Percentiles rank a stretch among this genome's conserved stretches.
These are phyloP conservation scores for Pterostichus niger DNA, from an alignment of 2,888 invertebrate species.

Conservation along the genomic window DNA sequence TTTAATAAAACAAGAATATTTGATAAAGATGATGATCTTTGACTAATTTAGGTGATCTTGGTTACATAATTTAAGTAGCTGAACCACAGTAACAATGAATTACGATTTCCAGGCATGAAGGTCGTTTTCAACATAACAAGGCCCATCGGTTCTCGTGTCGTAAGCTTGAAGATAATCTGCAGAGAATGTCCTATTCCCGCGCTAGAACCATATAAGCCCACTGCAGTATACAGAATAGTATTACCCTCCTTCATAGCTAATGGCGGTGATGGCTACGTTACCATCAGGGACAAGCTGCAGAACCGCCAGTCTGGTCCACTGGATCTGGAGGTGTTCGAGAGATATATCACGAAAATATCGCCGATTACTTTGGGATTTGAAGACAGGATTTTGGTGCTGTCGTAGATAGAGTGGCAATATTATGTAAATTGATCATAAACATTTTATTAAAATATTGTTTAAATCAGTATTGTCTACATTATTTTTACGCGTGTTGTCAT, in stretches of 20 bases:
- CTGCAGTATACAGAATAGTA: conserved; percentile 82
- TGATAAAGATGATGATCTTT: background rate
- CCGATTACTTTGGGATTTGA: conserved; percentile 79
- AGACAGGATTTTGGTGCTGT: conserved; percentile 76
- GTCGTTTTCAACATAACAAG: conserved; percentile 81
- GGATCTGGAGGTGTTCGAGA: conserved; percentile 80
- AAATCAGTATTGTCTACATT: too few relatives aligned
- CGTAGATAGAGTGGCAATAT: too few relatives aligned
- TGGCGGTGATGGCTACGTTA: conserved; percentile 85
- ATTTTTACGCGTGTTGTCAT: too few relatives aligned
- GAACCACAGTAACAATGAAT: too few relatives aligned
- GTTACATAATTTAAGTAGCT: too few relatives aligned
- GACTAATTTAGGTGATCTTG: background rate
- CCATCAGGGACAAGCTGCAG: conserved; percentile 78
- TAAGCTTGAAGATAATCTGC: conserved; percentile 81
- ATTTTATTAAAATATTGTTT: too few relatives aligned
- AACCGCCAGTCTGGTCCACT: conserved; percentile 77
- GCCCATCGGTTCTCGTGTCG: conserved; percentile 81
- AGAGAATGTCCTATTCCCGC: conserved; percentile 82
- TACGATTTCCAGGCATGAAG: conserved; percentile 78
- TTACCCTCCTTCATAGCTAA: conserved; percentile 81
- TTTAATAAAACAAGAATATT: background rate
- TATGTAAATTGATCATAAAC: too few relatives aligned
- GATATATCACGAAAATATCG: conserved; percentile 78
- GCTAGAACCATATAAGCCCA: conserved; percentile 80